Conservation (phyloP, 2,888 invertebrate species). For the Nemapogon koenigi region DNA sequence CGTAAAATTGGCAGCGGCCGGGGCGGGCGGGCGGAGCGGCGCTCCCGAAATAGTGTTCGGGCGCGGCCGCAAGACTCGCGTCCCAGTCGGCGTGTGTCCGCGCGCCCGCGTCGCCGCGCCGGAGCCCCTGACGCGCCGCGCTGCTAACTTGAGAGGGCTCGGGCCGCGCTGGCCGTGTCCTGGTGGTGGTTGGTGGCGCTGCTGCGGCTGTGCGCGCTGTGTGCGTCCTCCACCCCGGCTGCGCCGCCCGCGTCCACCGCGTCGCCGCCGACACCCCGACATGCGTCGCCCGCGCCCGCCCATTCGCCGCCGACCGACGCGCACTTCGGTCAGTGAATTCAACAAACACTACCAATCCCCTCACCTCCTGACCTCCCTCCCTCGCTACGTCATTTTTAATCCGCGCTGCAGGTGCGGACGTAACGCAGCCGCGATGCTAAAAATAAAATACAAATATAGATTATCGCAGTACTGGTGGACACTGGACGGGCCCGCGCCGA, state of each 20-base stretch:
- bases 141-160: slow-evolving; percentile 39
- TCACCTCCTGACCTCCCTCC: slow-evolving; percentile 17
- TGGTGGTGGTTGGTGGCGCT: slow-evolving; percentile 63
- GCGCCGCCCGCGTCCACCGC: slow-evolving; percentile 35
- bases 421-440: neutral
- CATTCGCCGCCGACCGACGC: slow-evolving; percentile 52
- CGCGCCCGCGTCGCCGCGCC: slow-evolving; percentile 59
- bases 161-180: slow-evolving; percentile 60
- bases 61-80: slow-evolving; percentile 54
- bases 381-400: too few species aligned
- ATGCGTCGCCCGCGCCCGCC: slow-evolving; percentile 46
- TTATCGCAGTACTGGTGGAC: neutral
- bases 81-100: slow-evolving; percentile 61
- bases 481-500: too few species aligned
- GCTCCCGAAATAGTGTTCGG: slow-evolving; percentile 65
- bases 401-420: slow-evolving; percentile 3
- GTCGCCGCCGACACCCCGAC: slow-evolving; percentile 50
- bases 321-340: slow-evolving; percentile 6
- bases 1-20: slow-evolving; percentile 63
- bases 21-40: slow-evolving; percentile 57
- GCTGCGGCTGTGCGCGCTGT: slow-evolving; percentile 62
- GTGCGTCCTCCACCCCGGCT: slow-evolving; percentile 56
- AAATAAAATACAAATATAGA: slow-evolving; percentile 6
- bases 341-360: slow-evolving; percentile 35
- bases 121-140: slow-evolving; percentile 41